Percentiles rank a stretch among this genome's conserved stretches.
phyloP scores from a whole-genome alignment of 2,113 vertebrate genomes.

The Leucopsar rothschildi region DNA sequence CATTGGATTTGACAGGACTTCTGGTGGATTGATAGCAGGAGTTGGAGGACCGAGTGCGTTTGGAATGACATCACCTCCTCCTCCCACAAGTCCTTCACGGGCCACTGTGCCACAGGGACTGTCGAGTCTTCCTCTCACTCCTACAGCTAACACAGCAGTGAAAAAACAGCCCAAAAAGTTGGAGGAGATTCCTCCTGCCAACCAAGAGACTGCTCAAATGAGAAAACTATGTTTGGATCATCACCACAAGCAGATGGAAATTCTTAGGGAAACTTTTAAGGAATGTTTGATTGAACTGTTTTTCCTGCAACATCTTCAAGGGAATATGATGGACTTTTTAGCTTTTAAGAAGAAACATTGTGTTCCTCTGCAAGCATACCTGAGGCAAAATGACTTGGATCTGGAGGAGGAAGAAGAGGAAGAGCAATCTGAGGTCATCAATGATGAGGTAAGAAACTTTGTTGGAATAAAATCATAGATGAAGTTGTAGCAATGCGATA shows the following conservation, averaged over 20 bases:
- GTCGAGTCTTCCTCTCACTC: conserved; percentile 77
- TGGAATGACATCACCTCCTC: conserved; percentile 81
- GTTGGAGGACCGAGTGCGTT: conserved; percentile 79
- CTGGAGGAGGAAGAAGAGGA: conserved; percentile 95
- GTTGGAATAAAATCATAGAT: background rate
- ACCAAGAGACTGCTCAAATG: conserved; percentile 87
- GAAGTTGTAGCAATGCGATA: background rate
- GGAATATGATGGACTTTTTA: conserved; percentile 98
- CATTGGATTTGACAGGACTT: conserved; percentile 81
- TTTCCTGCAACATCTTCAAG: conserved; percentile 95
- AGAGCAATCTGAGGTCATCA: conserved; percentile 93
- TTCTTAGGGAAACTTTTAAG: conserved; percentile 87
- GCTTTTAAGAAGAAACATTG: conserved; percentile 96
- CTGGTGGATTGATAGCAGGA: conserved; percentile 77
- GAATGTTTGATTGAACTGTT: conserved; percentile 94
- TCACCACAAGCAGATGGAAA: conserved; percentile 88
- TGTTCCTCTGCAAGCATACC: conserved; percentile 88
- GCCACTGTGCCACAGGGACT: conserved; percentile 79
- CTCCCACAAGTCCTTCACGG: conserved; percentile 89
- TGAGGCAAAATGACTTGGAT: conserved; percentile 94
- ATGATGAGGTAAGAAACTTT: conserved; percentile 86
- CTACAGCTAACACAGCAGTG: conserved; percentile 67
- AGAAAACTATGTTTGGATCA: conserved; percentile 93
- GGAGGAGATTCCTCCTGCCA: conserved; percentile 91
- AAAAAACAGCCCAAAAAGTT: conserved; percentile 87